Evolutionary conservation across 2,888 invertebrate genomes (phyloP).

Genomic region (Diarsia mendica): DNA sequence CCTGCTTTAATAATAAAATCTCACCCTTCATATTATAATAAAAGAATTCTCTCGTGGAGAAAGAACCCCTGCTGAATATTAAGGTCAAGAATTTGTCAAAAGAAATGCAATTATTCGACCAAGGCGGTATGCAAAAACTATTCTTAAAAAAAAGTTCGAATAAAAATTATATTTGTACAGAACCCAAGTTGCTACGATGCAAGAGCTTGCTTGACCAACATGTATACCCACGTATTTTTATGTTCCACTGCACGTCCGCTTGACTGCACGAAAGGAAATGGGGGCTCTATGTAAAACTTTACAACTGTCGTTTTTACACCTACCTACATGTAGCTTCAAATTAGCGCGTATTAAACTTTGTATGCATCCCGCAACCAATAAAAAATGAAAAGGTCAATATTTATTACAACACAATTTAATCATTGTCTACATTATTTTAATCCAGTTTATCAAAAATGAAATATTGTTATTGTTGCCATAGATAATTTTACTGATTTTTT

Average conservation of each 20-base stretch:
- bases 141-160: neutral
- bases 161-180: constrained; percentile 29
- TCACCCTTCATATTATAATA: neutral
- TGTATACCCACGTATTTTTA: constrained; percentile 71
- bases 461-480: constrained; percentile 26
- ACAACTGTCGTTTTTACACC: constrained; percentile 72
- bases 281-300: constrained; percentile 80
- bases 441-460: constrained; percentile 29
- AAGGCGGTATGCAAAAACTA: neutral
- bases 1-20: neutral
- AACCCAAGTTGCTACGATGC: constrained; percentile 54
- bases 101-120: neutral
- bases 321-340: constrained; percentile 41
- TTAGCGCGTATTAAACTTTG: constrained; percentile 38
- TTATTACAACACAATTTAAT: constrained; percentile 36
- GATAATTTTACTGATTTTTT: constrained; percentile 26
- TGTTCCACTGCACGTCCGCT: constrained; percentile 76
- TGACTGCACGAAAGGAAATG: constrained; percentile 81
- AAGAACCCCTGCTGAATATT: neutral
- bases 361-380: constrained; percentile 28
- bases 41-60: neutral
- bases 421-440: constrained; percentile 22
- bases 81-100: neutral
- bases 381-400: constrained; percentile 53
- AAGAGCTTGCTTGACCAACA: constrained; percentile 71